Evolutionary conservation across 2,888 invertebrate species (phyloP).

Genomic region (Drosophila gaucha): DNA sequence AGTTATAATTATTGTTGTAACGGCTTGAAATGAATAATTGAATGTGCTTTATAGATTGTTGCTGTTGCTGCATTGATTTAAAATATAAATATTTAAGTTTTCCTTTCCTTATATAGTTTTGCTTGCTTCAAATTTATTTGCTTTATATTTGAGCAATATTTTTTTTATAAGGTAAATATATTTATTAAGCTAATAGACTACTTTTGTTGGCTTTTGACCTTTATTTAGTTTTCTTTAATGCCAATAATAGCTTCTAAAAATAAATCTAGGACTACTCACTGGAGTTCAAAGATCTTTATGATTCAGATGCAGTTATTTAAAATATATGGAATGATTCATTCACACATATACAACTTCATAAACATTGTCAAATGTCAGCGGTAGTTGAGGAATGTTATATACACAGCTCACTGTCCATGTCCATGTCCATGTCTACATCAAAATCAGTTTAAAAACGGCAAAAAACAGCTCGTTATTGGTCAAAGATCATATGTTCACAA

Average conservation of each 20-base stretch:
- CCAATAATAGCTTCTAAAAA: too few species aligned
- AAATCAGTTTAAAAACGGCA: constrained; percentile 8
- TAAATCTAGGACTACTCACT: too few species aligned
- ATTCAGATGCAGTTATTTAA: too few species aligned
- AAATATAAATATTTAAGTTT: not conserved
- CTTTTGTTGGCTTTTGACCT: not conserved
- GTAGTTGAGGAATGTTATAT: constrained; percentile 13
- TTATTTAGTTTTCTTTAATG: not conserved
- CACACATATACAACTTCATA: not conserved
- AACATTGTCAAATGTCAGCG: constrained; percentile 23
- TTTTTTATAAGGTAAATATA: too few species aligned
- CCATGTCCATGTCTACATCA: constrained; percentile 6
- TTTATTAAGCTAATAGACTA: not conserved
- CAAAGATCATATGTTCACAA: constrained; percentile 9
- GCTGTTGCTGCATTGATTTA: not conserved
- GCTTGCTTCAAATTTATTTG: not conserved
- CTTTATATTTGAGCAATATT: not conserved
- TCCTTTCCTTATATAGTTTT: not conserved
- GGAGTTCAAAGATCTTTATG: too few species aligned
- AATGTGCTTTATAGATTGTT: not conserved
- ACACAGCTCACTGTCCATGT: constrained; percentile 7
- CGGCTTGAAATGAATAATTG: not conserved
- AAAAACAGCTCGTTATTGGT: not conserved
- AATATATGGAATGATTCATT: too few species aligned
- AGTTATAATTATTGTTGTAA: not conserved